Base-by-base conservation (phyloP, 2,113 vertebrate species). In the Pomatorhinus ruficollis region DNA sequence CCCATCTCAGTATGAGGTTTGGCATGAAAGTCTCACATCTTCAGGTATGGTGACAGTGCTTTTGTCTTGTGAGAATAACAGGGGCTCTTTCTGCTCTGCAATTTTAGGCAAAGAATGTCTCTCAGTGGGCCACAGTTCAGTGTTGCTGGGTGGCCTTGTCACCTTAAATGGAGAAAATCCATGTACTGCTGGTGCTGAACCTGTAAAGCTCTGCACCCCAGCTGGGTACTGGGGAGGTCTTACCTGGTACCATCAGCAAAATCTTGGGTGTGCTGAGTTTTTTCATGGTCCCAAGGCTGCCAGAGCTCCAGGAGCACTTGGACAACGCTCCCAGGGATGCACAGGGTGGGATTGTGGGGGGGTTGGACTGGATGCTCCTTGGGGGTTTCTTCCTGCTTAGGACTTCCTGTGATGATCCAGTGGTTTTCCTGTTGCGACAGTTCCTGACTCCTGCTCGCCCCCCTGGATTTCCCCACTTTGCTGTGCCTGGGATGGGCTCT, bases 291-390 rank as follows among this genome's bases (percentile, higher is more conserved):
- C 56, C 0, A 2, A 63, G 31, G 56, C 56, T 83, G 78, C 39
- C 45, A n/a, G 45, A 82, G 61, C 25, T 76, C 25, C 11, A 25
- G 31, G 40, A 49, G 10, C 1, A 1, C 10, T 69, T 40, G 70
- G 54, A 27, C 63, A 63, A 0, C 0, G 0, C 47, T 83, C 47
- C 7, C 14, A 63, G 40, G 33, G 30, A 5, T n/a, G 28, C 19
- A 5, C 37, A 44, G 28, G 35, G 4, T 54, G n/a, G 47, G 30
- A 10, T 37, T 77, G 35, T 64, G 57, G 57, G 30, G 35, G 47
- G 4, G 2, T 2, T 21, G 54, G 17, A 13, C 54, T 83, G 30
- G 53, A 16, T n/a, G 45, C 22, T 77, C 35, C 27, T 27, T 28
- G 45, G 16, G 33, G 24, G 5, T 89, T 59, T 53, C 19, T 40